Evolutionary conservation across 2,797 vertebrate species (phyloP).

Genomic region (Manis crassicaudata): DNA sequence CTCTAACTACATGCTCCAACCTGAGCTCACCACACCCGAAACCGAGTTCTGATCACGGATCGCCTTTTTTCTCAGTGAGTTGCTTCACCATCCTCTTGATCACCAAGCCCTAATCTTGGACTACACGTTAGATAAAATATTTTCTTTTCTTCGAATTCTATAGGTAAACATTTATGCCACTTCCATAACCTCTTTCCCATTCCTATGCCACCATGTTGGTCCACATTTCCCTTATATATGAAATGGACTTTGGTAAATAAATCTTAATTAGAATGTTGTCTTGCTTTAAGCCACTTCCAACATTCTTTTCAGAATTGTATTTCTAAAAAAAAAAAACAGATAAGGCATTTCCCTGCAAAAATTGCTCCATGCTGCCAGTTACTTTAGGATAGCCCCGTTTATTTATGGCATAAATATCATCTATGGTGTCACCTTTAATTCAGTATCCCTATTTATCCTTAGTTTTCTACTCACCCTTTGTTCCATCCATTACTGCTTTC

Average conservation of each 20-base stretch:
- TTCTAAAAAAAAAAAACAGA: neutral
- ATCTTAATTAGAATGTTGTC: neutral
- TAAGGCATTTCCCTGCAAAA: neutral
- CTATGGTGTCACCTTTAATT: fast-evolving
- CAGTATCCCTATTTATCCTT: fast-evolving
- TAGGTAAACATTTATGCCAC: no score
- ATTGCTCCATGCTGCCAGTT: neutral
- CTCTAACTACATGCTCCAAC: fast-evolving
- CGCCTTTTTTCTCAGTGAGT: neutral
- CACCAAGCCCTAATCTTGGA: neutral
- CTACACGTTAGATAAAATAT: no score
- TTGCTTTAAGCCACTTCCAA: neutral
- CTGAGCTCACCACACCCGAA: neutral
- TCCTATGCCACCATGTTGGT: no score
- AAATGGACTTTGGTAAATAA: neutral
- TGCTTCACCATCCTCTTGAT: fast-evolving
- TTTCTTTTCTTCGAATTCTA: neutral
- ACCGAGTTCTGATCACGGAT: fast-evolving
- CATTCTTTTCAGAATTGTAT: neutral
- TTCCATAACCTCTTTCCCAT: neutral
- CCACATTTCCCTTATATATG: neutral
- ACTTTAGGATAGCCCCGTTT: neutral
- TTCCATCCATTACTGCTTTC: neutral
- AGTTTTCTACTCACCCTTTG: no score
- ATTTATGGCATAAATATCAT: fast-evolving